Evolutionary conservation across 2,797 vertebrate species (phyloP), one percentile per base, ranked within the genome.

Genomic region (Protosalanx chinensis): DNA sequence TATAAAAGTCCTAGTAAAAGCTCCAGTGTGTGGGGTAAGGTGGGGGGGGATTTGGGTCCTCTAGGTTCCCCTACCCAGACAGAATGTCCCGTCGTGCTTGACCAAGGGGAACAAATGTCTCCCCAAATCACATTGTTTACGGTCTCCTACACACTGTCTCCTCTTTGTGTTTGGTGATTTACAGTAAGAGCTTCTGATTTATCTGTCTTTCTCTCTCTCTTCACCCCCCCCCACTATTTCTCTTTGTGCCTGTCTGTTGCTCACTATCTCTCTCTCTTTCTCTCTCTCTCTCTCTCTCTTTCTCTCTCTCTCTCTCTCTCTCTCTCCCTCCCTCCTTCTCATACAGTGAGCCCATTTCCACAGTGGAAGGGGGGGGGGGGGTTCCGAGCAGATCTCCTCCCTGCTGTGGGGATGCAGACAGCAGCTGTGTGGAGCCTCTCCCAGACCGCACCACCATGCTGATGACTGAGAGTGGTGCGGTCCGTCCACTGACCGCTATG

Each of bases 41-140:
- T 1, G 5, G 16, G 51, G 49, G 1, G 51, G 7, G 15, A 16
- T 51, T n/a, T n/a, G 51, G 15, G 67, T 79, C 81, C 72, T 73
- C 51, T 51, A 56, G n/a, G 18, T 68, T 63, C 70, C 74, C 72
- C 70, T 49, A 46, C 60, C 76, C 80, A 81, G 67, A 81, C 76
- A 73, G 77, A 79, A 79, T 80, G 83, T 78, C 65, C 80, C 74
- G 82, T 83, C 70, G 72, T 79, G 74, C 76, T 85, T 51, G 49
- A 79, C 76, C 79, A 53, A 76, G 78, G 80, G 81, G 82, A 81
- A 83, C 81, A 83, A 84, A 84, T 73, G 71, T 80, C 80, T 65
- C 46, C 75, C 78, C 72, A 74, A 87, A 89, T 88, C 82, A 77
- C 83, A 77, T 85, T 73, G 64, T 86, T 88, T 82, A 82, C 74